phyloP scores from a whole-genome alignment of 2,797 vertebrate genomes.

The Psittacula echo region DNA sequence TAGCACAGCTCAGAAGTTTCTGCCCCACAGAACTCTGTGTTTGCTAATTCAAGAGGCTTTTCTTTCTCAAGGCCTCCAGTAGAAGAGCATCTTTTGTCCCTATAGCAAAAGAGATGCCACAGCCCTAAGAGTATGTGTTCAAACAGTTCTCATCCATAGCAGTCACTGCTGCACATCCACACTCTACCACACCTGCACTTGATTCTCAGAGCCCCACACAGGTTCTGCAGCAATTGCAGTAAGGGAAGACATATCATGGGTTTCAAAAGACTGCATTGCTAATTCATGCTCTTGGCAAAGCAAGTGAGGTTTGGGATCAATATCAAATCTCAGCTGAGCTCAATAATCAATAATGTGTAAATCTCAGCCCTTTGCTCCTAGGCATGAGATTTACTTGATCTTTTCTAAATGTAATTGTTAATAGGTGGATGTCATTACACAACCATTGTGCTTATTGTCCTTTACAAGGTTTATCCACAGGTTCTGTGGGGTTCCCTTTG shows the following conservation, averaged over 20 bases:
- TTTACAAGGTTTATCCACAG: not conserved
- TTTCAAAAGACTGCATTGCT: not conserved
- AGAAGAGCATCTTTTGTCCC: not conserved
- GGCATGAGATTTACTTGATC: not conserved
- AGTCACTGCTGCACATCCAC: too few species aligned
- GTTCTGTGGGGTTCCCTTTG: not conserved
- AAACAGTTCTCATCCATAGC: not conserved
- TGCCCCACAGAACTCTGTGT: not conserved
- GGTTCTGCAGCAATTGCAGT: not conserved
- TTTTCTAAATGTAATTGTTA: not conserved
- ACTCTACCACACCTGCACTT: not conserved
- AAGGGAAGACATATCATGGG: not conserved
- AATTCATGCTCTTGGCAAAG: not conserved
- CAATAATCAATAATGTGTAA: not conserved
- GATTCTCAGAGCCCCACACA: not conserved
- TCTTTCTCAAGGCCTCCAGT: not conserved
- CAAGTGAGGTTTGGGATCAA: not conserved
- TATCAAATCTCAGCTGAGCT: not conserved
- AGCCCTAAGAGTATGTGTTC: accelerated
- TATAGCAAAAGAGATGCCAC: not conserved
- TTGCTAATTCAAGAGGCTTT: not conserved
- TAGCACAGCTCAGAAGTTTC: not conserved
- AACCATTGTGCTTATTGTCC: not conserved
- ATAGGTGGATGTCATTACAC: not conserved
- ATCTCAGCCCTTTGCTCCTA: not conserved